A percentile compares a stretch with the other conserved stretches of the same genome.
Conservation (phyloP, 2,888 invertebrate species). For the Ctenicera cuprea region DNA sequence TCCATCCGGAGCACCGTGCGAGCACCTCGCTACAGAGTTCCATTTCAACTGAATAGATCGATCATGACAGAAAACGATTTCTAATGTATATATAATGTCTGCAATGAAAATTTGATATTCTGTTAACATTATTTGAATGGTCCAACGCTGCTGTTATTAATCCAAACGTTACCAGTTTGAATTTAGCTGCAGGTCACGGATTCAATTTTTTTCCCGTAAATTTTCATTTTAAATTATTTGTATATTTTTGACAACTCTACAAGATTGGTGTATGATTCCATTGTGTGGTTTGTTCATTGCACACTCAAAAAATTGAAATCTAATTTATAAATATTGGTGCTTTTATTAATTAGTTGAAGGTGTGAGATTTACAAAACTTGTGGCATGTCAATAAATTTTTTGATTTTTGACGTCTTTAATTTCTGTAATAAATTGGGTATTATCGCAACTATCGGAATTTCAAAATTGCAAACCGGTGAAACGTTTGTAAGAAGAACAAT, state of each 20-base stretch:
- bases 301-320: conserved; percentile 11
- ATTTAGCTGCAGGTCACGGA: neutral
- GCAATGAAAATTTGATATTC: too few species aligned
- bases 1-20: neutral
- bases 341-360: conserved; percentile 44
- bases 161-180: too few species aligned
- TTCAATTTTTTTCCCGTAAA: conserved; percentile 3
- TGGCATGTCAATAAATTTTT: conserved; percentile 16
- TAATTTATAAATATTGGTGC: conserved; percentile 42
- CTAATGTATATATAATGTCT: neutral
- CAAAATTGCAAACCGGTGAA: too few species aligned
- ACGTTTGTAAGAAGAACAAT: too few species aligned
- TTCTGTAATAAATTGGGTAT: too few species aligned
- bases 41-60: too few species aligned
- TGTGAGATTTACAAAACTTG: conserved; percentile 26
- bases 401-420: neutral
- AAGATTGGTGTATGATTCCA: conserved; percentile 3
- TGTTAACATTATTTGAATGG: too few species aligned
- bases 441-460: too few species aligned
- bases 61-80: neutral
- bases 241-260: conserved; percentile 12
- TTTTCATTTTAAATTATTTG: neutral
- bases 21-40: too few species aligned
- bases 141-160: too few species aligned
- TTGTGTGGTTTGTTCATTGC: conserved; percentile 47